A percentile compares a stretch with the other conserved stretches of the same genome.
These are phyloP conservation scores for Oryctolagus cuniculus DNA, from an alignment of 2,113 vertebrate species.

Conservation along the genomic window mOryCun1.1 NC_091439.1:19345501-19346000, in stretches of 20 bases:
- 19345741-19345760: conserved; percentile 3
- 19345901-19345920: conserved; percentile 6
- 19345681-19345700: neutral
- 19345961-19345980: too few species aligned
- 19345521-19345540: neutral
- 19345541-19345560: conserved; percentile 34
- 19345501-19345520: too few species aligned
- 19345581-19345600: conserved; percentile 26
- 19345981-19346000: too few species aligned
- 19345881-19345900: neutral
- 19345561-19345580: neutral
- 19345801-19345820: neutral
- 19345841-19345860: neutral
- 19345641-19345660: conserved; percentile 55
- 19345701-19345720: neutral
- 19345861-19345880: conserved; percentile 14
- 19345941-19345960: too few species aligned
- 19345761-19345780: neutral
- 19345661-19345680: neutral
- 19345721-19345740: neutral
- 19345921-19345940: conserved; percentile 40
- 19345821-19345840: neutral
- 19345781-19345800: neutral
- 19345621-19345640: neutral
- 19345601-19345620: neutral